A percentile compares a stretch with the other conserved stretches of the same genome.
Conservation (phyloP, 2,888 invertebrate species). For the Plemyria rubiginata region DNA sequence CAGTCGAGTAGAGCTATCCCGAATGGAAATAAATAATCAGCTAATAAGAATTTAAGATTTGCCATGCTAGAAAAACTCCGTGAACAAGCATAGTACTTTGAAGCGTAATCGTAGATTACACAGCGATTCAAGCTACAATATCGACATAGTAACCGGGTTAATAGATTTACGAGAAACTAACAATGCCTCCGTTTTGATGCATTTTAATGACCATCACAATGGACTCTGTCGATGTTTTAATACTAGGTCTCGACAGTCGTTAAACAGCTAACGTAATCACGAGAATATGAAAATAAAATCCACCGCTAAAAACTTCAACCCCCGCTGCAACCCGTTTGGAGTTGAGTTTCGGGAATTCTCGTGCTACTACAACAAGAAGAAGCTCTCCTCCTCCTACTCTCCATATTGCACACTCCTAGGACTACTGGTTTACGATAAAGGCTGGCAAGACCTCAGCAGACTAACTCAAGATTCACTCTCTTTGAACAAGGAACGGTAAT, state of each 20-base stretch:
- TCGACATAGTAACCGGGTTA: constrained; percentile 13
- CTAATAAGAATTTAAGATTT: background rate
- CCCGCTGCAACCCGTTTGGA: too few relatives aligned
- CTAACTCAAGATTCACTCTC: too few relatives aligned
- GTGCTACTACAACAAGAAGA: too few relatives aligned
- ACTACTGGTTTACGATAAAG: too few relatives aligned
- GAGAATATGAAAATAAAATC: constrained; percentile 12
- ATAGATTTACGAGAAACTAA: constrained; percentile 15
- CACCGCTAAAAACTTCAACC: background rate
- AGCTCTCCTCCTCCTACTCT: too few relatives aligned
- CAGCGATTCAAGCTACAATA: constrained; percentile 1
- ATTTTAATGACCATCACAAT: constrained; percentile 17
- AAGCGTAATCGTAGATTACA: background rate
- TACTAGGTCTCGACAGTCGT: constrained; percentile 7
- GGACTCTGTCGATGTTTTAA: constrained; percentile 15
- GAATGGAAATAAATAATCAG: background rate
- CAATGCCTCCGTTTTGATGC: constrained; percentile 13
- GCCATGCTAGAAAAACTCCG: background rate
- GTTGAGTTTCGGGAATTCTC: too few relatives aligned
- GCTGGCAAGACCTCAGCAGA: too few relatives aligned
- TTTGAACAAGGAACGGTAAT: too few relatives aligned
- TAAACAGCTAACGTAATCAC: background rate
- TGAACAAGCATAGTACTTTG: background rate
- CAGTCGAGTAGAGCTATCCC: background rate
- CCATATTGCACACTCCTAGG: too few relatives aligned